These are phyloP conservation scores for Polypedilum pembai DNA, from an alignment of 1,140 invertebrate species.

Conservation along the genomic window DNA sequence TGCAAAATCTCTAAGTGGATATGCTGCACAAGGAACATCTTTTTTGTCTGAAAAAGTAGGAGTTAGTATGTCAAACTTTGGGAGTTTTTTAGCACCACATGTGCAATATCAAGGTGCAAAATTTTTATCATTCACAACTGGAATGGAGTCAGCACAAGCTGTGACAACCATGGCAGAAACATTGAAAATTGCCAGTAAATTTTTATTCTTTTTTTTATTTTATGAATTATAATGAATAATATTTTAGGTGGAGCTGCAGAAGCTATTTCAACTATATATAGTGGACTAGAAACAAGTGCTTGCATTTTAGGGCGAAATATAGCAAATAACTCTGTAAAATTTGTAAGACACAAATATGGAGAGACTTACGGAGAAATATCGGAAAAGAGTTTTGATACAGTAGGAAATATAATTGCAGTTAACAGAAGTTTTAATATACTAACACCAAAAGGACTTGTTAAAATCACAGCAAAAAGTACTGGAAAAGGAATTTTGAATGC, in stretches of 20 bases:
- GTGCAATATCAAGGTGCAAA: conserved; percentile 54
- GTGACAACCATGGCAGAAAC: conserved; percentile 52
- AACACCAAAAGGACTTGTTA: conserved; percentile 56
- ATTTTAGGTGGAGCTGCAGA: conserved; percentile 49
- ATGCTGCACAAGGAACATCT: conserved; percentile 54
- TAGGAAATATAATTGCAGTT: conserved; percentile 55
- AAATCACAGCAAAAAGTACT: conserved; percentile 55
- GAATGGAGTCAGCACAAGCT: conserved; percentile 48
- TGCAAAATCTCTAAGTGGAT: conserved; percentile 53
- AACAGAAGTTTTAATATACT: conserved; percentile 53
- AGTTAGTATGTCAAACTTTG: conserved; percentile 53
- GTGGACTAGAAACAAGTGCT: conserved; percentile 58
- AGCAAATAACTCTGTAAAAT: conserved; percentile 60
- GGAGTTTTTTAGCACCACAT: conserved; percentile 57
- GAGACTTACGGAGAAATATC: conserved; percentile 50
- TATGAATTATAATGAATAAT: too few relatives aligned
- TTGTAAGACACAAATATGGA: conserved; percentile 64
- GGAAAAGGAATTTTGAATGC: conserved; percentile 50
- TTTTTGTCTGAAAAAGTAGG: conserved; percentile 58
- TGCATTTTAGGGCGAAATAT: conserved; percentile 54
- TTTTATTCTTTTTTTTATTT: too few relatives aligned
- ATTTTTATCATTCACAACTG: conserved; percentile 49
- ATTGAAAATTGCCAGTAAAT: conserved; percentile 53
- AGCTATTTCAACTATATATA: conserved; percentile 60
- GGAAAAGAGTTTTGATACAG: conserved; percentile 52